A percentile compares a stretch with the other conserved stretches of the same genome.
phyloP scores from a whole-genome alignment of 2,797 vertebrate genomes.

The Malurus splendens region DNA sequence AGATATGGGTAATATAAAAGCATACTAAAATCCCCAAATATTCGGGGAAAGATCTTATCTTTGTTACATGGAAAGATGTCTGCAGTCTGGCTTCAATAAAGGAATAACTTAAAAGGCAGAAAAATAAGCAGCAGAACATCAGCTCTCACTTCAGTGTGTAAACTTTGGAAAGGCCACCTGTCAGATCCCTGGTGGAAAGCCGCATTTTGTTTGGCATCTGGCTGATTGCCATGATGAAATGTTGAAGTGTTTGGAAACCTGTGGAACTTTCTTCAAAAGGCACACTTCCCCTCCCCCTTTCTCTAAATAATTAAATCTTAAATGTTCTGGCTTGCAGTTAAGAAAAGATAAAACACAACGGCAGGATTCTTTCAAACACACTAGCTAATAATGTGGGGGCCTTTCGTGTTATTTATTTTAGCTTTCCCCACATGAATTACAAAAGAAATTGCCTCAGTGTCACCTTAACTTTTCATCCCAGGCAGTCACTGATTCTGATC shows the following conservation, averaged over 20 bases:
- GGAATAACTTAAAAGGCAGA: constrained; percentile 53
- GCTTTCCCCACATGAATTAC: constrained; percentile 6
- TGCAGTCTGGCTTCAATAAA: constrained; percentile 51
- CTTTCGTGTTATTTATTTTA: constrained; percentile 42
- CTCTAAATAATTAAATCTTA: constrained; percentile 55
- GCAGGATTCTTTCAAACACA: constrained; percentile 50
- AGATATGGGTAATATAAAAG: constrained; percentile 13
- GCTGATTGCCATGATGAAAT: constrained; percentile 58
- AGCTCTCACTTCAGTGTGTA: constrained; percentile 65
- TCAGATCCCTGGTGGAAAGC: constrained; percentile 62
- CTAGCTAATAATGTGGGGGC: not conserved
- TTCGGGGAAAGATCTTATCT: constrained; percentile 44
- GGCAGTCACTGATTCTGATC: not conserved
- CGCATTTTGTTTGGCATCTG: constrained; percentile 65
- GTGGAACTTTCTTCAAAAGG: constrained; percentile 58
- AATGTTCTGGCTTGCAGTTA: constrained; percentile 48
- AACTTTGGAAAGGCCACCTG: constrained; percentile 65
- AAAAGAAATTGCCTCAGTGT: constrained; percentile 6
- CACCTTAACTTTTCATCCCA: constrained; percentile 10
- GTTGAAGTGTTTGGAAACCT: constrained; percentile 63
- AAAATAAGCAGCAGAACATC: constrained; percentile 63
- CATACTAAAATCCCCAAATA: constrained; percentile 6
- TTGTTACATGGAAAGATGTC: constrained; percentile 23
- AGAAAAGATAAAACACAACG: constrained; percentile 45
- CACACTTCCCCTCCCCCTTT: constrained; percentile 21